Percentiles rank a stretch among this genome's conserved stretches.
Conservation (phyloP, 2,888 invertebrate species). For the Oscheius sp. region DNA sequence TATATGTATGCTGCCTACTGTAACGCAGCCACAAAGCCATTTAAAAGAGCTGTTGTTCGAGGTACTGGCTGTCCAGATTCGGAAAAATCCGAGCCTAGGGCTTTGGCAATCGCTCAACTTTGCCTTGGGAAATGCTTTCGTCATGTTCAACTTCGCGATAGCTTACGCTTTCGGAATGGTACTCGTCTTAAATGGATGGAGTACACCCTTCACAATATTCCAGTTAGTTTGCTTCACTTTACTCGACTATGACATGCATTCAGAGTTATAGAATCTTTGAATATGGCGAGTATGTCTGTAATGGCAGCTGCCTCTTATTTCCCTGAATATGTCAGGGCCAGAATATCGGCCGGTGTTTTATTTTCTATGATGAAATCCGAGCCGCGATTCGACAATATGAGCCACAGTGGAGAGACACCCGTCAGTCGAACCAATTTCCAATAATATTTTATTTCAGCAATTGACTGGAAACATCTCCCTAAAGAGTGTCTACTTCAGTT, state of each 20-base stretch:
- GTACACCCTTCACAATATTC: constrained; percentile 65
- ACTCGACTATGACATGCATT: no score
- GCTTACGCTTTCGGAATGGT: constrained; percentile 65
- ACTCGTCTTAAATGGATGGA: constrained; percentile 53
- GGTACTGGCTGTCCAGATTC: constrained; percentile 32
- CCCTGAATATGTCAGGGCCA: constrained; percentile 75
- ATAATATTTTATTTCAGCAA: constrained; percentile 45
- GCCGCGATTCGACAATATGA: constrained; percentile 73
- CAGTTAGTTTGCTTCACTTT: no score
- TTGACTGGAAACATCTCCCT: constrained; percentile 80
- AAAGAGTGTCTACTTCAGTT: constrained; percentile 83
- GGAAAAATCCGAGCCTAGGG: constrained; percentile 32
- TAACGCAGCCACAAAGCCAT: constrained; percentile 54
- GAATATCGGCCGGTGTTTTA: constrained; percentile 73
- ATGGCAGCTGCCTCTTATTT: constrained; percentile 74
- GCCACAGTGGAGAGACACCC: constrained; percentile 67
- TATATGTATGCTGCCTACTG: constrained; percentile 67
- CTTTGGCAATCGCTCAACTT: constrained; percentile 60
- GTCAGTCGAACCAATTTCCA: no score
- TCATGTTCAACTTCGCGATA: constrained; percentile 66
- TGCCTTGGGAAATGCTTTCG: constrained; percentile 55
- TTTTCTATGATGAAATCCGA: constrained; percentile 67
- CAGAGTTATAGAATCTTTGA: constrained; percentile 77
- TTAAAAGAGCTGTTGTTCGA: constrained; percentile 55
- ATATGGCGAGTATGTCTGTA: constrained; percentile 76